A percentile compares a stretch with the other conserved stretches of the same genome.
Conservation (phyloP, 2,797 vertebrate species). For the Lepidocolaptes lacrymiger region DNA sequence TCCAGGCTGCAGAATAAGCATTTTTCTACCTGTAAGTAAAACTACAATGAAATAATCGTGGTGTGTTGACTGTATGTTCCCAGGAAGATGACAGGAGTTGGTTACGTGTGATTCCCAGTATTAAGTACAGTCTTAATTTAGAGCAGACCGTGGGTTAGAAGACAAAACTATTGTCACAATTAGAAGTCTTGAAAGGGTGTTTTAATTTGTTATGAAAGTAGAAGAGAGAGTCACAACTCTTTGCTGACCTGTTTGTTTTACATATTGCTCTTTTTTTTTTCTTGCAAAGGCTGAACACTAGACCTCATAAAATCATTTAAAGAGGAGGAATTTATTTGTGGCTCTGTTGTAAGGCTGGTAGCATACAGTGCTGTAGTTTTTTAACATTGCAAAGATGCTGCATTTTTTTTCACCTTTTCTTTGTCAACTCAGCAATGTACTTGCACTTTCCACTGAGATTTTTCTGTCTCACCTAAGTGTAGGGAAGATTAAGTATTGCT, state of each 20-base stretch:
- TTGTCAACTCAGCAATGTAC: not conserved
- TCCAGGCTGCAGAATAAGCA: not conserved
- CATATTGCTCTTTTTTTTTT: accelerated
- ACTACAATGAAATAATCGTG: accelerated
- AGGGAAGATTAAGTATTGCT: not conserved
- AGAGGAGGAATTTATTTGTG: not conserved
- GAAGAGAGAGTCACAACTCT: not conserved
- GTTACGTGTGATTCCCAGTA: accelerated
- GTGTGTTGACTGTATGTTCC: not conserved
- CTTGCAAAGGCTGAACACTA: not conserved
- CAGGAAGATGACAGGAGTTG: not conserved
- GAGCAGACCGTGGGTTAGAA: not conserved
- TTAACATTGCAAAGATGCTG: not conserved
- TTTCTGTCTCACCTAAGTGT: not conserved
- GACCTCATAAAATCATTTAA: not conserved
- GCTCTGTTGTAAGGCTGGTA: not conserved
- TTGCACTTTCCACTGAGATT: not conserved
- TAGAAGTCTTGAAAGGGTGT: not conserved
- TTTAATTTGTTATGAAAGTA: not conserved
- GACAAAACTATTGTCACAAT: not conserved
- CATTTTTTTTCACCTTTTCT: not conserved
- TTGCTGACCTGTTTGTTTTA: not conserved
- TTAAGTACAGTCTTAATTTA: not conserved
- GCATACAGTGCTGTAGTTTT: not conserved
- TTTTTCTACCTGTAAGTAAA: not conserved